Evolutionary conservation across 2,888 invertebrate genomes (phyloP), one percentile per base, ranked within the genome.

Genomic region (Rhopalosiphum nymphaeae): DNA sequence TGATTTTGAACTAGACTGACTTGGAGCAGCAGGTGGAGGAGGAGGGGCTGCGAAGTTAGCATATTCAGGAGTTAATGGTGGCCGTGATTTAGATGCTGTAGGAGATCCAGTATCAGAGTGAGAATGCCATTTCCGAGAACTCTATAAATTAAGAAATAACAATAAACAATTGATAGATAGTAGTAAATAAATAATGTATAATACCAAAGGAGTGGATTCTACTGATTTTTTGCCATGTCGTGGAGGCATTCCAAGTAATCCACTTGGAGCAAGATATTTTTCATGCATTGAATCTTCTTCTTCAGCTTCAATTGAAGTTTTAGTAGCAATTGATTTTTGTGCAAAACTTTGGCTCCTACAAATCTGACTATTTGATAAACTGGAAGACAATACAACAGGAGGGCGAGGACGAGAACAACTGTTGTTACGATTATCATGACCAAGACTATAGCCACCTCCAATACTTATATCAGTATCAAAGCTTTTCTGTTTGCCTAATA

Each of bases 221-320:
- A 97, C 97, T 4, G 97, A 97, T 95, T 97, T 95, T 94, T 95
- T 95, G 16, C 95, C 95, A 84, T 95, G 95, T 56, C 94, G 95
- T 25, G 95, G 95, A 56, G 95, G 95, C 94, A 96, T 94, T 67
- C 94, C 94, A 1, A 94, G 29, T 53, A 94, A 84, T 67, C 94
- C 94, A 86, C 93, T 94, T 3, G 95, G 94, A 67, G 95, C 94
- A 95, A 98, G 97, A 95, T 98, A 98, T 95, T 97, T 97, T 95
- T 98, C 98, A 95, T 98, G 98, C 98, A 98, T 98, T 0, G 97
- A 97, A 96, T 98, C 98, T 95, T 98, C 98, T 86, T 98, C 97
- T 89, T 95, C 95, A 25, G 95, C 95, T 49, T 94, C 94, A 25
- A 94, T 93, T 61, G 95, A 95, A 11, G 93, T 94, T 89, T 94